A percentile compares a stretch with the other conserved stretches of the same genome.
Evolutionary conservation across 2,797 vertebrate genomes (phyloP).

Genomic region (Alca torda): DNA sequence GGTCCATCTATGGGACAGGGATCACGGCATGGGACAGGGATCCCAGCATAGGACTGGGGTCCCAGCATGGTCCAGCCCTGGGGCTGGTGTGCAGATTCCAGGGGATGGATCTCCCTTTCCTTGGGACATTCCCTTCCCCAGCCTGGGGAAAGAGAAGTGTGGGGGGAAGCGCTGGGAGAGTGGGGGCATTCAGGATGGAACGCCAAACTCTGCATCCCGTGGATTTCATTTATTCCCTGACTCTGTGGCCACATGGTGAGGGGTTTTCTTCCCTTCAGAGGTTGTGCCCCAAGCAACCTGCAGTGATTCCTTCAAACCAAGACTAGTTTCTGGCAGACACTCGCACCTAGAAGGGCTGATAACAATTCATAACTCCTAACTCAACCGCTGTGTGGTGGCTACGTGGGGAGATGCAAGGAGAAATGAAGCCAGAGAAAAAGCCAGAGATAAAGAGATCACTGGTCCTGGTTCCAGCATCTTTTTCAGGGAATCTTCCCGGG

Average conservation of each 20-base stretch:
- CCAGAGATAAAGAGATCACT: too few species aligned
- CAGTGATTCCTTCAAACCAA: neutral
- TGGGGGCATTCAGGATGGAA: neutral
- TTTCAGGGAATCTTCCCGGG: too few species aligned
- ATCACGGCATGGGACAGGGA: neutral
- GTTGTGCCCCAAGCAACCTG: neutral
- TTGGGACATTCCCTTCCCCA: neutral
- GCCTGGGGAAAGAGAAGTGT: too few species aligned
- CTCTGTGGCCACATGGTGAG: neutral
- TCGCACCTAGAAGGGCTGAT: neutral
- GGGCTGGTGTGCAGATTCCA: neutral
- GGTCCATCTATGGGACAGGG: too few species aligned
- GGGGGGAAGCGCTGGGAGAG: neutral
- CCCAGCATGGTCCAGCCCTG: too few species aligned
- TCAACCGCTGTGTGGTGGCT: fast-evolving
- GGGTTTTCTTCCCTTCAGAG: neutral
- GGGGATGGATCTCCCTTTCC: neutral
- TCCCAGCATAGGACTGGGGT: neutral
- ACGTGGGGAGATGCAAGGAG: neutral
- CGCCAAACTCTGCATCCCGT: neutral
- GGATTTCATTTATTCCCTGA: neutral
- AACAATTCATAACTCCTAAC: neutral
- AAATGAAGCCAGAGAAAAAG: neutral
- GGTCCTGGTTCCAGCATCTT: too few species aligned
- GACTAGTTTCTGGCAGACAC: neutral